phyloP scores from a whole-genome alignment of 2,113 vertebrate species.

The Bambusicola thoracicus region DNA sequence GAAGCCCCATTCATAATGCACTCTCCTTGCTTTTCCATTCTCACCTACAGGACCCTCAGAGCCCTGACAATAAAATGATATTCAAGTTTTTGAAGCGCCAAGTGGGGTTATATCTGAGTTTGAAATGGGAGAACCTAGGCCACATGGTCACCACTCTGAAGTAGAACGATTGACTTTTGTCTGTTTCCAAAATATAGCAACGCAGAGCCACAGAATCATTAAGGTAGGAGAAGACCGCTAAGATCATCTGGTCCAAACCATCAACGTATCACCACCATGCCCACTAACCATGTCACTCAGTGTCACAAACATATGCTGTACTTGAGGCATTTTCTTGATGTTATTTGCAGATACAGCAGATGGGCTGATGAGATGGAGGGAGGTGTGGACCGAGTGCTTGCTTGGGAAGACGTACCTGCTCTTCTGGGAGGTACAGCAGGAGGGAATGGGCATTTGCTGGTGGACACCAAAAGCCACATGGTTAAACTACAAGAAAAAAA shows the following conservation, averaged over 20 bases:
- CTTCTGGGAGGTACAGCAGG: background rate
- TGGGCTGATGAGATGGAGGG: slow-evolving; percentile 33
- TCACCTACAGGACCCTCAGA: background rate
- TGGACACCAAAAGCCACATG: background rate
- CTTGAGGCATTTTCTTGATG: slow-evolving; percentile 23
- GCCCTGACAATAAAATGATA: background rate
- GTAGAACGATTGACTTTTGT: background rate
- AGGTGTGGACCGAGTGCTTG: background rate
- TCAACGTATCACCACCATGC: background rate
- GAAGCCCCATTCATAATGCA: background rate
- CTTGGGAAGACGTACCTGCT: slow-evolving; percentile 2
- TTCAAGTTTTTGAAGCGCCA: background rate
- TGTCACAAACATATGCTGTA: background rate
- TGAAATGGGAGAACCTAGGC: background rate
- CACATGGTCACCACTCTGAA: background rate
- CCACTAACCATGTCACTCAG: too few relatives aligned
- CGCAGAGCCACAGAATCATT: too few relatives aligned
- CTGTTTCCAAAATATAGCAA: background rate
- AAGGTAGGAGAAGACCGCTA: too few relatives aligned
- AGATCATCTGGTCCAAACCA: too few relatives aligned
- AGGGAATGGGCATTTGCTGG: background rate
- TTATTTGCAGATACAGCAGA: slow-evolving; percentile 43
- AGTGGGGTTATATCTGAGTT: background rate
- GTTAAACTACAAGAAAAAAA: background rate
- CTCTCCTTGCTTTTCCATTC: background rate